Evolutionary conservation across 1,140 invertebrate genomes (phyloP).

Genomic region (Drosophila sp.): DNA sequence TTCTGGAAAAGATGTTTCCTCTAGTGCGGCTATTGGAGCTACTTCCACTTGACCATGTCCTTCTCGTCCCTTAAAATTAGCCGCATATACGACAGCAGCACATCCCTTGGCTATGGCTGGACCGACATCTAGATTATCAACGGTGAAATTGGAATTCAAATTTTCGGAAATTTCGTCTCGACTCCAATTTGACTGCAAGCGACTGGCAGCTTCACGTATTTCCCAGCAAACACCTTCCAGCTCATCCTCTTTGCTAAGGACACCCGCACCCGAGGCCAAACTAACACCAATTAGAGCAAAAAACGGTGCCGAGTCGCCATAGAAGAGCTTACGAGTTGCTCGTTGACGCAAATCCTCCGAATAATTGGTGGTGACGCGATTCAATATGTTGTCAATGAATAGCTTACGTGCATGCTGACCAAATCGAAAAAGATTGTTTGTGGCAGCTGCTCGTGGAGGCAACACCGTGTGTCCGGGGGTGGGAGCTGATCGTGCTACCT

Average conservation of each 20-base stretch:
- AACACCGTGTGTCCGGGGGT: constrained; percentile 24
- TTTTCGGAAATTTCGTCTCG: constrained; percentile 83
- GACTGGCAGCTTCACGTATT: constrained; percentile 88
- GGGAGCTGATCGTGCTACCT: constrained; percentile 30
- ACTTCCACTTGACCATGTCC: background rate
- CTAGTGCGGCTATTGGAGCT: constrained; percentile 32
- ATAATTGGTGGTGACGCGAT: constrained; percentile 87
- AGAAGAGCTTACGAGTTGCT: constrained; percentile 86
- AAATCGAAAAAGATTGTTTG: constrained; percentile 84
- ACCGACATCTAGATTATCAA: constrained; percentile 88
- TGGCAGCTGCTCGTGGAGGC: constrained; percentile 9
- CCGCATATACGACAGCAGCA: constrained; percentile 92
- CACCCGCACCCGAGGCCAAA: constrained; percentile 88
- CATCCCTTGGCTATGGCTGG: constrained; percentile 91
- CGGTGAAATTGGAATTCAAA: constrained; percentile 80
- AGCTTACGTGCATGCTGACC: constrained; percentile 86
- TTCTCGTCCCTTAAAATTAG: constrained; percentile 83
- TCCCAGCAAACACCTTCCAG: constrained; percentile 91
- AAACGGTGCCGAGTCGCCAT: constrained; percentile 89
- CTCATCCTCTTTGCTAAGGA: constrained; percentile 91
- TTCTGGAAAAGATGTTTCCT: background rate
- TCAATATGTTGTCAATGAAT: constrained; percentile 88
- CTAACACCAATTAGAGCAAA: constrained; percentile 90
- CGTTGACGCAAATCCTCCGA: constrained; percentile 86
- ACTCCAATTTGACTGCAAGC: constrained; percentile 86